Percentiles rank a stretch among this genome's conserved stretches.
phyloP scores from a whole-genome alignment of 2,888 invertebrate species.

The Orthonychiurus folsomi region DNA sequence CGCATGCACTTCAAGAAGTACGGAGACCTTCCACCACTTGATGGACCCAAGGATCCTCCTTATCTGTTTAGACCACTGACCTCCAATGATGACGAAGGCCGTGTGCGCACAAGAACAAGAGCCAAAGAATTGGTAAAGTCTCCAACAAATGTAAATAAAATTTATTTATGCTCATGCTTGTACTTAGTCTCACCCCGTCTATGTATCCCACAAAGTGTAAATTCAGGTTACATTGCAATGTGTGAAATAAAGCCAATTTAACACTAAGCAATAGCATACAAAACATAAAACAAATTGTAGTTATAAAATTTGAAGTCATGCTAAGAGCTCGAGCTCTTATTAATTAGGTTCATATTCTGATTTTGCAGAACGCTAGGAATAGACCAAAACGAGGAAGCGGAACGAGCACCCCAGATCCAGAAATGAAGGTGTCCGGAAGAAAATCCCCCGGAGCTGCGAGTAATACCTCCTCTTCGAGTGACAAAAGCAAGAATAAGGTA shows the following conservation, averaged over 20 bases:
- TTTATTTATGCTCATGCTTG: background rate
- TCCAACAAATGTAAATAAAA: constrained; percentile 31
- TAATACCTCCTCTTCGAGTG: constrained; percentile 43
- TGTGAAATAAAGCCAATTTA: background rate
- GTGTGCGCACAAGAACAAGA: constrained; percentile 70
- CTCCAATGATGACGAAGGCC: constrained; percentile 62
- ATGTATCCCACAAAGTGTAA: background rate
- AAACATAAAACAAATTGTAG: too few species aligned
- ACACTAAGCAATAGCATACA: too few species aligned
- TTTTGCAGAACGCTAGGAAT: constrained; percentile 36
- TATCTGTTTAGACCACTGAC: constrained; percentile 55
- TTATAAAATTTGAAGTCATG: too few species aligned
- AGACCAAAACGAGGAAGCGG: constrained; percentile 43
- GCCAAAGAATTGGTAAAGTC: constrained; percentile 60
- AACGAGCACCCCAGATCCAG: constrained; percentile 44
- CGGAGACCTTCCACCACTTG: constrained; percentile 57
- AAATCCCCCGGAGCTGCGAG: constrained; percentile 44
- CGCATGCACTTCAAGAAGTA: constrained; percentile 66
- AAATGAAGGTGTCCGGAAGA: constrained; percentile 40
- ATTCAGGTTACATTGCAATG: background rate
- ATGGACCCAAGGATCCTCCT: constrained; percentile 42
- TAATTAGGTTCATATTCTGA: background rate
- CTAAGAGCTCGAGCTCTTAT: too few species aligned
- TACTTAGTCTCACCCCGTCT: background rate
- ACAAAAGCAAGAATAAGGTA: constrained; percentile 45